A percentile compares a stretch with the other conserved stretches of the same genome.
Evolutionary conservation across 2,797 vertebrate species (phyloP).

Genomic region (Coccyzus lansbergi): DNA sequence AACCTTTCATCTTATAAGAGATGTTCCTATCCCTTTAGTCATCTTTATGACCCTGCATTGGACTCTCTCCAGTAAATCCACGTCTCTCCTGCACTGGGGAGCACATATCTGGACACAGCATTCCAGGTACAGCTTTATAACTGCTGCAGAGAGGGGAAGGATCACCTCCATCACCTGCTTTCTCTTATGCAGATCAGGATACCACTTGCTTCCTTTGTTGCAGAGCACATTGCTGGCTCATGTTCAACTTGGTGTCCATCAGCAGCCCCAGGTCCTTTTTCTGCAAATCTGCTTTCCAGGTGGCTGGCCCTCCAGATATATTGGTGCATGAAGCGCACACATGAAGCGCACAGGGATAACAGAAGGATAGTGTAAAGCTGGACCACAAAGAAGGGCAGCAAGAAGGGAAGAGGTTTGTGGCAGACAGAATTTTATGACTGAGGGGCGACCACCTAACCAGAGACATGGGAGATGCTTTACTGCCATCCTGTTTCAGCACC

Average conservation of each 20-base stretch:
- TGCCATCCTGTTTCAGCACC: background rate
- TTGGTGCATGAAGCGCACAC: rapidly evolving
- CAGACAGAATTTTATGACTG: background rate
- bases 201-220: no score
- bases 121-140: background rate
- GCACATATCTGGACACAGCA: background rate
- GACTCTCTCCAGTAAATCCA: no score
- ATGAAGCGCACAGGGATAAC: background rate
- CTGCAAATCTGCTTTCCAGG: background rate
- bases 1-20: background rate
- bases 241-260: background rate
- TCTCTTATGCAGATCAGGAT: background rate
- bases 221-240: background rate
- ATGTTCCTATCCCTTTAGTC: background rate
- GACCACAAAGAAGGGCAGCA: rapidly evolving
- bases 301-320: background rate
- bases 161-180: rapidly evolving
- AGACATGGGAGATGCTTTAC: background rate
- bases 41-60: background rate
- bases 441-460: rapidly evolving
- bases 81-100: background rate
- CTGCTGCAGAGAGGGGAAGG: background rate
- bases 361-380: background rate
- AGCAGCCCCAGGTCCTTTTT: background rate
- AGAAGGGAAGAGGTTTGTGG: background rate